Evolutionary conservation across 1,140 invertebrate genomes (phyloP).

Genomic region (Neotoxoptera formosana): DNA sequence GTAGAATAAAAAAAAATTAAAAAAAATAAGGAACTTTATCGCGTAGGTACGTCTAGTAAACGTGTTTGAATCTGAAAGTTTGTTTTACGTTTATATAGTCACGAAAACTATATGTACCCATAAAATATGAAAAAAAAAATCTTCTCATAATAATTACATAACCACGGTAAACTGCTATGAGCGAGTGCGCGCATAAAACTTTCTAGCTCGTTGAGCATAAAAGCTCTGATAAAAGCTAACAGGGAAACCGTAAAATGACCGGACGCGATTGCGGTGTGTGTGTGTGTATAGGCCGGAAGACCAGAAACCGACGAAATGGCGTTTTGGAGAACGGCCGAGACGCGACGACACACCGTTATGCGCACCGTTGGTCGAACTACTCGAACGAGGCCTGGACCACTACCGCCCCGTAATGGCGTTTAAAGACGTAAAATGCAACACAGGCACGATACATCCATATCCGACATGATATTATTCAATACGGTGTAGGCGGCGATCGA

Average conservation of each 20-base stretch:
- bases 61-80: not conserved
- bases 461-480: not conserved
- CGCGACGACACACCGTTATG: slow-evolving; percentile 15
- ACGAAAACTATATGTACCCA: not conserved
- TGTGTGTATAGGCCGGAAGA: slow-evolving; percentile 29
- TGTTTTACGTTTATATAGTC: not conserved
- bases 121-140: not conserved
- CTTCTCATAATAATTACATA: not conserved
- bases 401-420: slow-evolving; percentile 25
- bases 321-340: not conserved
- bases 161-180: not conserved
- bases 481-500: not conserved
- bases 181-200: not conserved
- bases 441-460: not conserved
- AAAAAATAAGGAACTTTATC: not conserved
- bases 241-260: slow-evolving; percentile 23
- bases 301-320: not conserved
- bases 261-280: not conserved
- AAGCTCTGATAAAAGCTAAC: slow-evolving; percentile 11
- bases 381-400: not conserved
- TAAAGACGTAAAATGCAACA: slow-evolving; percentile 34
- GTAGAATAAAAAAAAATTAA: not conserved
- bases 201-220: slow-evolving; percentile 1
- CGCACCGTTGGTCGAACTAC: not conserved
- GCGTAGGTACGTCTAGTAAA: not conserved